Evolutionary conservation across 2,797 vertebrate genomes (phyloP).

Genomic region (Erethizon dorsatum): DNA sequence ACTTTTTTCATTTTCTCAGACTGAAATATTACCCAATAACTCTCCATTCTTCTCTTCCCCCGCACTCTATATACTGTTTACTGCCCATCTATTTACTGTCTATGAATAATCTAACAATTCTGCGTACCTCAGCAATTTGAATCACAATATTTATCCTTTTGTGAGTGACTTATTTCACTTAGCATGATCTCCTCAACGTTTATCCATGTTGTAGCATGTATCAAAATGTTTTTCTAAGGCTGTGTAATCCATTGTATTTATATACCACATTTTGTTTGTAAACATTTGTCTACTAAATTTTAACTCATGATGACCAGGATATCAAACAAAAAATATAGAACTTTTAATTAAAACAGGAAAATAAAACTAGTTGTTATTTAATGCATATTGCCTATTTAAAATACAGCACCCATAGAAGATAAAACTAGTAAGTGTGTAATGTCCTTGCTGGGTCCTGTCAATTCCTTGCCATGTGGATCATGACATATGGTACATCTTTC

Average conservation of each 20-base stretch:
- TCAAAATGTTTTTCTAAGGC: conserved; percentile 40
- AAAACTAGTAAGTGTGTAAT: not conserved
- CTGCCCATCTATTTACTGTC: not conserved
- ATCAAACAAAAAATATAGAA: not conserved
- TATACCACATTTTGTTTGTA: not conserved
- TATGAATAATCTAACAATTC: not conserved
- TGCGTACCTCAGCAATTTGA: not conserved
- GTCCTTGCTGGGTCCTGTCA: not conserved
- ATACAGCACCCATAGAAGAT: not conserved
- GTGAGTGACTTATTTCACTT: conserved; percentile 24
- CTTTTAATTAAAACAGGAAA: conserved; percentile 33
- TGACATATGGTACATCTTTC: not conserved
- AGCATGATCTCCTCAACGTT: not conserved
- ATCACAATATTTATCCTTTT: not conserved
- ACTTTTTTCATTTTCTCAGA: not conserved
- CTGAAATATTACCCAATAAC: not conserved
- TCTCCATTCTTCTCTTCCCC: not conserved
- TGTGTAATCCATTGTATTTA: not conserved
- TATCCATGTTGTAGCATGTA: not conserved
- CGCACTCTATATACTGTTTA: not conserved
- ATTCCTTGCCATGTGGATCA: not conserved
- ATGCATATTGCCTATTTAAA: not conserved
- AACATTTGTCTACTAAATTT: not conserved
- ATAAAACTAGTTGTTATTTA: conserved; percentile 25
- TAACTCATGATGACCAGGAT: not conserved